Conservation (phyloP, 2,797 vertebrate species). For the Pogonophryne albipinna region DNA sequence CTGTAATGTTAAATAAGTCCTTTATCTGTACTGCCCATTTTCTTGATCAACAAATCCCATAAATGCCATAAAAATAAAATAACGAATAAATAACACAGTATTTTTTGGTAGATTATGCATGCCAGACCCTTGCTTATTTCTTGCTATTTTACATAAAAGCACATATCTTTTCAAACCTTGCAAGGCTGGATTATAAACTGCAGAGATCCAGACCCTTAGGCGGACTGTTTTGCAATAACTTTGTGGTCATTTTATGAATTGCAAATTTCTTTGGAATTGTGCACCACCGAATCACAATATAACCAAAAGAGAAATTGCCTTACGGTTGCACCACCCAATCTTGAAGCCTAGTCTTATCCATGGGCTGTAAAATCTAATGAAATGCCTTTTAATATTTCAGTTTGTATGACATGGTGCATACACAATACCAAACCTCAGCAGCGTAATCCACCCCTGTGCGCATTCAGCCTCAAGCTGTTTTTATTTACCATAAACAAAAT, state of each 20-base stretch:
- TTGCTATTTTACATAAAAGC: neutral
- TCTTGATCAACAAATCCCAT: neutral
- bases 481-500: slow-evolving; percentile 67
- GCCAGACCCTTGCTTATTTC: neutral
- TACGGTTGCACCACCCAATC: neutral
- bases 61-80: neutral
- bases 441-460: slow-evolving; percentile 9
- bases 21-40: too few relatives aligned
- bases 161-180: neutral
- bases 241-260: neutral
- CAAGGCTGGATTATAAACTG: slow-evolving; percentile 15
- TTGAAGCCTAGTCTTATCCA: neutral
- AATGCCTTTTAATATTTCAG: neutral
- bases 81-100: neutral
- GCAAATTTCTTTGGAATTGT: neutral
- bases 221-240: neutral
- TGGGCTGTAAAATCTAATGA: neutral
- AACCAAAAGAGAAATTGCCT: neutral
- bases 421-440: neutral
- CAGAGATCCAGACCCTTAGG: neutral
- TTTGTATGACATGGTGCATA: neutral
- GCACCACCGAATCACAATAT: neutral
- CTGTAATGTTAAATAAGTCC: neutral
- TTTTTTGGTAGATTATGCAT: neutral
- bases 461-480: slow-evolving; percentile 54